Evolutionary conservation across 2,888 invertebrate genomes (phyloP).

Genomic region (Epsilonema sp.): DNA sequence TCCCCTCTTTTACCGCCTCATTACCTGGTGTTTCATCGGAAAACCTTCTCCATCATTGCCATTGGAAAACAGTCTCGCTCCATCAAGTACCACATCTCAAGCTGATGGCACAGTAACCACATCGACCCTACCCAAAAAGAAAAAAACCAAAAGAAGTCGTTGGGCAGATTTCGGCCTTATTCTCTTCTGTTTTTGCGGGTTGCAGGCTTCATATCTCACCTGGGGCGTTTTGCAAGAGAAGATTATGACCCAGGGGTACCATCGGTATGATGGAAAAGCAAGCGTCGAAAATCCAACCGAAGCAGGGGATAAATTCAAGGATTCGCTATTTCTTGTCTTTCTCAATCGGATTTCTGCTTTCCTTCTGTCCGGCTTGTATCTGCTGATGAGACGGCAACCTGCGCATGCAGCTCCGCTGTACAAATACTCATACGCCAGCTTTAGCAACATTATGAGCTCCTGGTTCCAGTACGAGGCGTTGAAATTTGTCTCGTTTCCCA

Average conservation of each 20-base stretch:
- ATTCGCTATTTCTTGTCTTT: constrained; percentile 91
- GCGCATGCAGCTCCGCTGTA: constrained; percentile 66
- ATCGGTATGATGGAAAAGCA: constrained; percentile 19
- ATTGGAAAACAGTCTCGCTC: too few relatives aligned
- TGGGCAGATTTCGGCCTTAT: not conserved
- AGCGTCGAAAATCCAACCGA: too few relatives aligned
- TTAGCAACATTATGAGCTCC: constrained; percentile 90
- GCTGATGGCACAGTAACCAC: too few relatives aligned
- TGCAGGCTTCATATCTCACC: constrained; percentile 62
- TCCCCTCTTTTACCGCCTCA: too few relatives aligned
- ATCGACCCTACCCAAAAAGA: too few relatives aligned
- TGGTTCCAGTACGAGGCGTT: constrained; percentile 99
- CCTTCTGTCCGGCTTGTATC: constrained; percentile 46
- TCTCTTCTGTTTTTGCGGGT: constrained; percentile 58
- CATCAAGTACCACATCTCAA: too few relatives aligned
- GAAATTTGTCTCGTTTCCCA: constrained; percentile 92
- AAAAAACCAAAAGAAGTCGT: too few relatives aligned
- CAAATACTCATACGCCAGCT: constrained; percentile 80
- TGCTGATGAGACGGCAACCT: constrained; percentile 43
- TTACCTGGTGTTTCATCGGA: too few relatives aligned
- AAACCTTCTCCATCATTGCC: too few relatives aligned
- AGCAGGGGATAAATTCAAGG: constrained; percentile 48
- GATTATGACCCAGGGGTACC: constrained; percentile 58
- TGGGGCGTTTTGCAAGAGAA: constrained; percentile 96
- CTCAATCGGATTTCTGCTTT: constrained; percentile 76